Percentiles rank a stretch among this genome's conserved stretches.
Conservation (phyloP, 2,797 vertebrate genomes). For the Ispidina picta region DNA sequence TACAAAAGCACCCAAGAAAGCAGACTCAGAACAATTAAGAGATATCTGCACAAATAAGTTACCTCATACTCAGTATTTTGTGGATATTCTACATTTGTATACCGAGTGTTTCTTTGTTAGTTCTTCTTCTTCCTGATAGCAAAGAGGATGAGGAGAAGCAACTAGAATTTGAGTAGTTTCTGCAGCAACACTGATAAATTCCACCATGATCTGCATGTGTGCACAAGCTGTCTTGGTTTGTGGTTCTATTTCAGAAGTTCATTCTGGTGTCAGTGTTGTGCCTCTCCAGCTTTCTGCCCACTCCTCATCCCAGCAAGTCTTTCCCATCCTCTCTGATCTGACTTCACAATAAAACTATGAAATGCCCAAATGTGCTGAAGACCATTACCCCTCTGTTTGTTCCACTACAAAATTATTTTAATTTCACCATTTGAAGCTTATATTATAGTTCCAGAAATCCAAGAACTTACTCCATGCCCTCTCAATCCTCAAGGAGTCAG, state of each 20-base stretch:
- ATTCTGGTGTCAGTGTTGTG: accelerated
- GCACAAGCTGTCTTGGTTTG: background rate
- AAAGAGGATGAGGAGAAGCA: background rate
- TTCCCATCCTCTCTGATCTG: background rate
- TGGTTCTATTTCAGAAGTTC: background rate
- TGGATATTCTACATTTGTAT: background rate
- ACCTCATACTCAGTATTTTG: accelerated
- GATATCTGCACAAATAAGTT: no score
- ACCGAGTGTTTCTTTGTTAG: background rate
- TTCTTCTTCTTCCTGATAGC: background rate
- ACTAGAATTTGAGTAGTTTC: background rate
- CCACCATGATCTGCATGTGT: background rate
- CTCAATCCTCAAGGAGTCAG: background rate
- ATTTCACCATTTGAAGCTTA: background rate
- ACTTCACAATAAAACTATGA: background rate
- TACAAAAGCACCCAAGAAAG: background rate
- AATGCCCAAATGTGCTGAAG: background rate
- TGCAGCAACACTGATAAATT: background rate
- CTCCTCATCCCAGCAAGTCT: background rate
- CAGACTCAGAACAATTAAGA: background rate
- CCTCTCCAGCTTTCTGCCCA: background rate
- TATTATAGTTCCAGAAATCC: background rate
- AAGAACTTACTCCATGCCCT: background rate
- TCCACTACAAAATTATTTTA: background rate
- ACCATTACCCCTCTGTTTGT: background rate